Evolutionary conservation across 2,888 invertebrate genomes (phyloP), one percentile per base, ranked within the genome.

Genomic region (Xanthorhoe spadicearia): DNA sequence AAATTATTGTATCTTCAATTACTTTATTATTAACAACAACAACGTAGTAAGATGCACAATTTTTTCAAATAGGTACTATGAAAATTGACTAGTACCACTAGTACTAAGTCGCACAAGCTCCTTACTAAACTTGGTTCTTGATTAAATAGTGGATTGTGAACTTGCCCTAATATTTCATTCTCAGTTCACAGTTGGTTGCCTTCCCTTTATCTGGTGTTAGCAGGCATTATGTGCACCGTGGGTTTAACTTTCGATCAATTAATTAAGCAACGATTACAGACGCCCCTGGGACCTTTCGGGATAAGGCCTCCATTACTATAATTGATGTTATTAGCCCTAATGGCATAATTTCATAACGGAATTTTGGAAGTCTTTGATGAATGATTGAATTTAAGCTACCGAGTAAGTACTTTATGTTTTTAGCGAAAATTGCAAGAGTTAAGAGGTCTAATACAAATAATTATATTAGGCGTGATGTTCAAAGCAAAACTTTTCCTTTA

Each of bases 191-290:
- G 87, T 81, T 86, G 85, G 84, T 76, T 87, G 89, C 83, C 75
- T 86, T 84, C 83, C 88, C 88, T 92, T 91, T 92, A 92, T 92
- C 91, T 89, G 81, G 77, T 79, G 85, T 84, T 83, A 87, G 88
- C 91, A 89, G 88, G 83, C 88, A 81, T 88, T 89, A 89, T 88
- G 86, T 87, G 89, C 87, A 85, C 85, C 79, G 84, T 85, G 89
- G 90, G 90, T 84, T 89, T 85, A 90, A 90, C 85, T 92, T 92
- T 91, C 91, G 84, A 93, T 93, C 91, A 91, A 92, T 93, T 93
- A 92, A 92, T 93, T 92, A 90, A 83, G 82, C 85, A 84, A 83
- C 88, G 89, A 89, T 90, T 90, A 88, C 82, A 79, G 82, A 80
- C 83, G 73, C 84, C 81, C 88, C 81, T 84, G 84, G 85, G 87